Base-by-base conservation (phyloP, 2,888 invertebrate species). In the Ochropleura plecta region DNA sequence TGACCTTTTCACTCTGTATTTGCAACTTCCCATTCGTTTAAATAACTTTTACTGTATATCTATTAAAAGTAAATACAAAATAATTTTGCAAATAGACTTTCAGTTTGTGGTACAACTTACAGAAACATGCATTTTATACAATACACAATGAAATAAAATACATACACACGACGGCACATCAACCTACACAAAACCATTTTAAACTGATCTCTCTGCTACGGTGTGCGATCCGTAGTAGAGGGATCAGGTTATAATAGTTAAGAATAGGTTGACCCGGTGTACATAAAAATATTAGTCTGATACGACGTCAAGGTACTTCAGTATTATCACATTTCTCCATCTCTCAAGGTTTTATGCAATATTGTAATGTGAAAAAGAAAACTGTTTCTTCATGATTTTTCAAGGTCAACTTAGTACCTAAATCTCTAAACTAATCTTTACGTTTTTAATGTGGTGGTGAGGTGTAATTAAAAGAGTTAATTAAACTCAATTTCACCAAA, bases 321-420 rank as follows among this genome's bases (percentile, higher is more conserved):
- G 42, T 46, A 66, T 67, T 81, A 75, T 82, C 57, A 46, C 40
- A 59, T 67, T 70, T 70, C 49, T 76, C 20, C 70, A 79, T 81
- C 57, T 67, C 5, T 67, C 70, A 76, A 79, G 76, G 81, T 8
- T 57, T 53, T 18, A 14, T 65, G 57, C 14, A 53, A 40, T 70
- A 12, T 49, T 44, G n/a, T 30, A 48, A 53, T 46, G 18, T 59
- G 46, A 12, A 49, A 14, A 46, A 18, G n/a, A 51, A 60, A 16
- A 40, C 30, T 3, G 16, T 48, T 70, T n/a, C 12, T 46, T 44
- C 5, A 9, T 59, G 46, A 46, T 20, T 20, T 55, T 60, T 40
- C 16, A 18, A 18, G 42, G 0, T 49, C 14, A 4, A 9, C 14
- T 20, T 12, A n/a, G 2, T 20, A 12, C 40, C 5, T 10, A 51